Evolutionary conservation across 2,113 vertebrate species (phyloP), one percentile per base, ranked within the genome.

Genomic region (Cygnus atratus): DNA sequence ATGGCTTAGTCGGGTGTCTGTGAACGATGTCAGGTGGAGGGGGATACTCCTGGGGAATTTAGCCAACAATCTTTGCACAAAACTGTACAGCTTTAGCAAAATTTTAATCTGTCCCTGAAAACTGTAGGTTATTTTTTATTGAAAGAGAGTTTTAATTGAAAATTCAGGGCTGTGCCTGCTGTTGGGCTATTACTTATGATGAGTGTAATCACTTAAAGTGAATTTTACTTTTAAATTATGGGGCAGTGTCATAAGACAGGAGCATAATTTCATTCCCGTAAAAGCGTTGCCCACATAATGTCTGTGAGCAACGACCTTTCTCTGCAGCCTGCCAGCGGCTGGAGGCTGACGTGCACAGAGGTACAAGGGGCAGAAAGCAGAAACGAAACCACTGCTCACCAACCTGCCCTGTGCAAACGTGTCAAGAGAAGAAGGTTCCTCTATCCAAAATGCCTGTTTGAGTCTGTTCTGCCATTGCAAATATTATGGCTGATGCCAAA

Each of bases 201-300:
- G 5, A 81, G 33, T 37, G 26, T 78, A 91, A 80, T 68, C 24
- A 62, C 28, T 76, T 87, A 43, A 57, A 70, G 46, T 50, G 31
- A 76, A 92, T 85, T 95, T 87, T 61, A 52, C 54, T 77, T 93
- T 59, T 70, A 94, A 91, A 84, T 83, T 80, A 81, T 2, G 9
- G 50, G 82, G 5, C 63, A 90, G 29, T 67, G 5, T 55, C 63
- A 71, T 43, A 94, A 35, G 59, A 90, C 77, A 94, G 25, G 33
- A 88, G 25, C n/a, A 67, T 43, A 63, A 88, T 80, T 79, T 85
- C 50, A 54, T 78, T 92, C 58, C 58, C 1, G 0, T 87, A 59
- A 66, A 19, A 77, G 43, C 44, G 33, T 31, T 83, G 48, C n/a
- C 43, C 66, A 73, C 44, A 61, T 24, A 17, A 21, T 10, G 65